phyloP scores from a whole-genome alignment of 2,113 vertebrate species.

The Natator depressus region DNA sequence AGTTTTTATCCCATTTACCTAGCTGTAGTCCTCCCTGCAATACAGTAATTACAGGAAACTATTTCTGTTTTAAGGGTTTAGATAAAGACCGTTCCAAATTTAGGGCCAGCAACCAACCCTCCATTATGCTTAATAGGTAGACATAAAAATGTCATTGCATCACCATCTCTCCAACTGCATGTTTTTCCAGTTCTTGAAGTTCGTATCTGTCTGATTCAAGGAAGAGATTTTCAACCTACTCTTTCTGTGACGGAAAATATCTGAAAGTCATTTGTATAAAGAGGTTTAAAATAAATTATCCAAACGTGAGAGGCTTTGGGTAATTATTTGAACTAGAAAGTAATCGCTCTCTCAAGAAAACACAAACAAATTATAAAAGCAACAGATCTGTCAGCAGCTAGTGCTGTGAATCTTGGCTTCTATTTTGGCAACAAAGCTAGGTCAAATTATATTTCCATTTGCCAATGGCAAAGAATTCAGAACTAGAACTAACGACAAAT shows the following conservation, averaged over 20 bases:
- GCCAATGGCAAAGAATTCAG: not conserved
- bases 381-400: not conserved
- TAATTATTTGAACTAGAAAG: not conserved
- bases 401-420: no score
- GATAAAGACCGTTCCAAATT: conserved; percentile 71
- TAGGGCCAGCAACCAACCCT: conserved; percentile 72
- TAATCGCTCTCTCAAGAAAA: not conserved
- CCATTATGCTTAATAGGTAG: conserved; percentile 72
- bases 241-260: not conserved
- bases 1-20: conserved; percentile 55
- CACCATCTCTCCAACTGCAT: conserved; percentile 21
- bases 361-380: not conserved
- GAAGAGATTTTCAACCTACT: conserved; percentile 20
- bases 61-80: conserved; percentile 70
- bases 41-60: conserved; percentile 68
- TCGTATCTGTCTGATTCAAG: conserved; percentile 35
- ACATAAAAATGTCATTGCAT: conserved; percentile 72
- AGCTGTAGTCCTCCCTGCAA: conserved; percentile 16
- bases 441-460: rapidly evolving
- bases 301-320: not conserved
- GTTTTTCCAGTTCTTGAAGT: conserved; percentile 21
- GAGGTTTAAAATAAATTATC: not conserved
- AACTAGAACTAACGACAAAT: rapidly evolving
- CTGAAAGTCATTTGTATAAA: not conserved
- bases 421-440: not conserved